Evolutionary conservation across 2,888 invertebrate species (phyloP).

Genomic region (Geotrupes spiniger): DNA sequence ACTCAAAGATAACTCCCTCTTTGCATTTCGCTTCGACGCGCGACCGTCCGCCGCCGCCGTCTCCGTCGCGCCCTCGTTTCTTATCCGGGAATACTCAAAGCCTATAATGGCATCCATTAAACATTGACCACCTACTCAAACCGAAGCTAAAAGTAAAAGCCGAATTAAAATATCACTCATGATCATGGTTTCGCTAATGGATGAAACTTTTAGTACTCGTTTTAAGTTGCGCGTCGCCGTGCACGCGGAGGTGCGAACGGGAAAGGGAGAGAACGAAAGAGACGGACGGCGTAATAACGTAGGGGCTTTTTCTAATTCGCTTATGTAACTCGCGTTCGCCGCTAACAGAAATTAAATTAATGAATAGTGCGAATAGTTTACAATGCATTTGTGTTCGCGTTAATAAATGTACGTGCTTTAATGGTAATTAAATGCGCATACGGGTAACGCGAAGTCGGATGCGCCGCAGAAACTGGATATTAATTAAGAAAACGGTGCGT

Average conservation of each 20-base stretch:
- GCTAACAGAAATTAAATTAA: constrained; percentile 3
- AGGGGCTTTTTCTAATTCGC: constrained; percentile 1
- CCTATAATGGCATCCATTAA: constrained; percentile 39
- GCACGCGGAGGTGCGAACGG: background rate
- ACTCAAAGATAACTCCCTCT: constrained; percentile 31
- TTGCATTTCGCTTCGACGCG: constrained; percentile 17
- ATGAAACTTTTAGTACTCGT: constrained; percentile 32
- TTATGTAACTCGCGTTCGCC: background rate
- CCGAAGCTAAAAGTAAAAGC: constrained; percentile 34
- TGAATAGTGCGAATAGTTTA: constrained; percentile 4
- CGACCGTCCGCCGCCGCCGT: constrained; percentile 12
- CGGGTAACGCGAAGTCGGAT: no score
- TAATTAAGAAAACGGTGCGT: no score
- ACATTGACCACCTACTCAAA: constrained; percentile 36
- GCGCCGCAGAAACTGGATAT: no score
- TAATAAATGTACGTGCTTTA: background rate
- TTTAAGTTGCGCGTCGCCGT: constrained; percentile 3
- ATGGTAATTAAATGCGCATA: no score
- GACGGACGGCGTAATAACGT: background rate
- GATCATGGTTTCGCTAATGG: constrained; percentile 34
- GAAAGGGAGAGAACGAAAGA: no score
- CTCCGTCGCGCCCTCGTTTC: constrained; percentile 24
- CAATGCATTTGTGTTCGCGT: background rate
- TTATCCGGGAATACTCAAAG: constrained; percentile 31
- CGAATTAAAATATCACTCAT: constrained; percentile 38